Conservation (phyloP, 2,797 vertebrate genomes). For the Cossypha niveicapilla region DNA sequence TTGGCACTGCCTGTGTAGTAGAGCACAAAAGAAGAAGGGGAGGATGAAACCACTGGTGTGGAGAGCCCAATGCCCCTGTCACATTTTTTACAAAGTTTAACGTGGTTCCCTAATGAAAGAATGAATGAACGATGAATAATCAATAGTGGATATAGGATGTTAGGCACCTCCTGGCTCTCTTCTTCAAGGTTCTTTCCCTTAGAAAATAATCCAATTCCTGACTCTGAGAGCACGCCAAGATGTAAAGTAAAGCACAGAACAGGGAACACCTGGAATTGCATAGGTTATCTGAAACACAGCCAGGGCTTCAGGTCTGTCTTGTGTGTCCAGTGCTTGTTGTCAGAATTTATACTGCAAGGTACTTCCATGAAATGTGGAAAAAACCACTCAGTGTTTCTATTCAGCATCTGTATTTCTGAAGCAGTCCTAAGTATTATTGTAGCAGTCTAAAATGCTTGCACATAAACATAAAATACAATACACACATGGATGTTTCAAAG, state of each 20-base stretch:
- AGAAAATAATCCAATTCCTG: not conserved
- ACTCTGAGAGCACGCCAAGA: not conserved
- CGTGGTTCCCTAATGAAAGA: not conserved
- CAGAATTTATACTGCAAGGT: not conserved
- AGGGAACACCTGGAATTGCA: not conserved
- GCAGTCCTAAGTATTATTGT: not conserved
- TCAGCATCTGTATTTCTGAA: not conserved
- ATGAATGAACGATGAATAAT: not conserved
- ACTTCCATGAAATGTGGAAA: not conserved
- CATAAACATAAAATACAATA: not conserved
- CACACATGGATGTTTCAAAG: not conserved
- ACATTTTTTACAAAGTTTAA: not conserved
- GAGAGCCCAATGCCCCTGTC: not conserved
- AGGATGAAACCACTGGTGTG: not conserved
- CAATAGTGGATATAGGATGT: not conserved
- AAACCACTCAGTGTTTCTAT: not conserved
- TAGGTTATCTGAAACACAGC: not conserved
- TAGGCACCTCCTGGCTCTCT: not conserved
- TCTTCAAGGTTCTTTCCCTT: not conserved
- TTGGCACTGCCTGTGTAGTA: not conserved
- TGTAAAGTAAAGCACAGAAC: not conserved
- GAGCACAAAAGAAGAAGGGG: not conserved
- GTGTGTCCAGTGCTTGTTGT: not conserved
- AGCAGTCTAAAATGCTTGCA: not conserved
- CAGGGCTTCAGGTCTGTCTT: not conserved